Conservation (phyloP, 2,797 vertebrate species). For the Eutrigla gurnardus region DNA sequence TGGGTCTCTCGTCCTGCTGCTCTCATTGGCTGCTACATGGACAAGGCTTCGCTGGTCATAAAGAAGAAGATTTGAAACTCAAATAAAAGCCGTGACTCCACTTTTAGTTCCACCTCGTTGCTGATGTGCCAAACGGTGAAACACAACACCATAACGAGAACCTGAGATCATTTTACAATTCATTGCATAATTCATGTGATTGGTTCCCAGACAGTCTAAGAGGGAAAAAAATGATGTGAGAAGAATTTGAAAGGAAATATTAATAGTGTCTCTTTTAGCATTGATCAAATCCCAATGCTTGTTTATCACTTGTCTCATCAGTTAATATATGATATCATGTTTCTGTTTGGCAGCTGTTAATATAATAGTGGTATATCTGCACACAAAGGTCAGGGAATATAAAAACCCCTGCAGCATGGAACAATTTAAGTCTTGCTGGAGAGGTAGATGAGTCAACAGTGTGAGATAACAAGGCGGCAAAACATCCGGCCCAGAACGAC, state of each 20-base stretch:
- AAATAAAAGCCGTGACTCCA: slow-evolving; percentile 15
- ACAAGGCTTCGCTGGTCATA: not conserved
- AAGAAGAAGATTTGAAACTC: slow-evolving; percentile 1
- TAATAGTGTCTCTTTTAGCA: not conserved
- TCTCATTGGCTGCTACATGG: slow-evolving; percentile 7
- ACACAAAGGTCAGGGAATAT: not conserved
- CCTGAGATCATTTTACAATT: slow-evolving; percentile 44
- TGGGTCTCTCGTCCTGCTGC: slow-evolving; percentile 5
- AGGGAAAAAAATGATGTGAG: not conserved
- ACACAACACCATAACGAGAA: slow-evolving; percentile 32
- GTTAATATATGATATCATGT: not conserved
- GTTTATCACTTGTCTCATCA: not conserved
- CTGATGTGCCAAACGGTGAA: slow-evolving; percentile 27
- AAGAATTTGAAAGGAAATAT: too few relatives aligned
- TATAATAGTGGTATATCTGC: not conserved
- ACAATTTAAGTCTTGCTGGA: not conserved
- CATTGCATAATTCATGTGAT: slow-evolving; percentile 52
- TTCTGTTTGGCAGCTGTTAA: not conserved
- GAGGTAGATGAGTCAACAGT: slow-evolving; percentile 35
- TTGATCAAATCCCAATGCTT: not conserved
- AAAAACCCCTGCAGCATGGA: slow-evolving; percentile 10
- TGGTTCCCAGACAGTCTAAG: not conserved
- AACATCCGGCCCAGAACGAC: slow-evolving; percentile 13
- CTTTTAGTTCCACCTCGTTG: slow-evolving; percentile 5
- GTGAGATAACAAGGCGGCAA: slow-evolving; percentile 14